phyloP scores from a whole-genome alignment of 2,113 vertebrate species.

The Felis catus region DNA sequence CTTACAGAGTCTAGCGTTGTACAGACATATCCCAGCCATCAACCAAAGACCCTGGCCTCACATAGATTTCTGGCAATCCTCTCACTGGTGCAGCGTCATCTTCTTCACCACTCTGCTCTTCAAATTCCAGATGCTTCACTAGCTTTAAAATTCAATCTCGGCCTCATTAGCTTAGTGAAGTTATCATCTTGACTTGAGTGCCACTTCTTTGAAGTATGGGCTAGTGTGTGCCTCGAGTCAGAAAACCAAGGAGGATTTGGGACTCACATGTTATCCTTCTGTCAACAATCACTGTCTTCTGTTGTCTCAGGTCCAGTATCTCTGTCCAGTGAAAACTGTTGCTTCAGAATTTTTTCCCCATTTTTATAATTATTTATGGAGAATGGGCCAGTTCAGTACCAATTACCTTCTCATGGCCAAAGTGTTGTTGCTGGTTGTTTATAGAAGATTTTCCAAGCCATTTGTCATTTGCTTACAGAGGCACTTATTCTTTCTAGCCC shows the following conservation, averaged over 20 bases:
- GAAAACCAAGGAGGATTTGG: not conserved
- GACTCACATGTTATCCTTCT: not conserved
- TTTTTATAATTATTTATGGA: slow-evolving; percentile 32
- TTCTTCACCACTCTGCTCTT: not conserved
- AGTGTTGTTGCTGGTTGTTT: not conserved
- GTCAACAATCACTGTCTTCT: not conserved
- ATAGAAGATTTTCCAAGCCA: not conserved
- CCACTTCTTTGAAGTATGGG: not conserved
- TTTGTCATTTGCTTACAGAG: not conserved
- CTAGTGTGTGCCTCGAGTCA: not conserved
- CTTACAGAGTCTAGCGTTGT: not conserved
- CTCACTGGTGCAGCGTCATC: not conserved
- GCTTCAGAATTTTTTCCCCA: not conserved
- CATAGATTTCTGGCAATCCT: not conserved
- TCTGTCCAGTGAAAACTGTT: not conserved
- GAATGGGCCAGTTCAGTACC: not conserved
- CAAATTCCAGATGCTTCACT: not conserved
- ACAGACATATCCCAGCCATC: not conserved
- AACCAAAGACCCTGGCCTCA: not conserved
- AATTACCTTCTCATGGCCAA: not conserved
- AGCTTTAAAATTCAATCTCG: not conserved
- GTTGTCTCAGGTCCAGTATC: not conserved
- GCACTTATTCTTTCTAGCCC: not conserved
- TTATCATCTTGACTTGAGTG: not conserved
- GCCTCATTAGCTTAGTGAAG: not conserved